These are phyloP conservation scores for Plebejus melissa DNA, from an alignment of 2,888 invertebrate species.

Conservation along the genomic window DNA sequence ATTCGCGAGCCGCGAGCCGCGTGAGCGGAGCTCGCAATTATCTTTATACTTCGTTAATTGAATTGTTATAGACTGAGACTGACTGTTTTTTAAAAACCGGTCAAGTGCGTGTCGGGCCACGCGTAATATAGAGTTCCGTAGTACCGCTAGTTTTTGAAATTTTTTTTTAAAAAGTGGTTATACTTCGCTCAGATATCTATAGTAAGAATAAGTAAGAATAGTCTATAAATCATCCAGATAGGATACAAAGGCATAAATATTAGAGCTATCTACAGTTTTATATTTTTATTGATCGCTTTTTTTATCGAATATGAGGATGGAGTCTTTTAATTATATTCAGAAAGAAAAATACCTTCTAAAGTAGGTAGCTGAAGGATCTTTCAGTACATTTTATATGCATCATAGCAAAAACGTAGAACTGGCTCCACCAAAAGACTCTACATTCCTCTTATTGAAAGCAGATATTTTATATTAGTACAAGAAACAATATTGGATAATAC, in stretches of 20 bases:
- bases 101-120: too few relatives aligned
- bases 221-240: background rate
- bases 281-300: background rate
- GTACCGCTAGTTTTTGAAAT: too few relatives aligned
- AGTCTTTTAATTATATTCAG: too few relatives aligned
- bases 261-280: background rate
- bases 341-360: too few relatives aligned
- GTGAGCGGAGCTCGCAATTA: background rate
- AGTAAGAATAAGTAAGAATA: background rate
- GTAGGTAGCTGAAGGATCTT: too few relatives aligned
- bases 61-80: background rate
- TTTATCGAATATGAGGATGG: background rate
- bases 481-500: slow-evolving; percentile 5
- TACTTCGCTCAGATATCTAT: too few relatives aligned
- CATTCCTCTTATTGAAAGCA: background rate
- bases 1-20: slow-evolving; percentile 13
- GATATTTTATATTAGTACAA: background rate
- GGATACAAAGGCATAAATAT: background rate
- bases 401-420: background rate
- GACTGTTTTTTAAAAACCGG: too few relatives aligned
- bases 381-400: too few relatives aligned
- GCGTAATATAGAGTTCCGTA: too few relatives aligned
- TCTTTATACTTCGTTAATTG: background rate
- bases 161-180: too few relatives aligned
- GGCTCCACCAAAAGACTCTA: background rate